A percentile compares a stretch with the other conserved stretches of the same genome.
phyloP scores from a whole-genome alignment of 2,797 vertebrate genomes.

The Alauda arvensis region DNA sequence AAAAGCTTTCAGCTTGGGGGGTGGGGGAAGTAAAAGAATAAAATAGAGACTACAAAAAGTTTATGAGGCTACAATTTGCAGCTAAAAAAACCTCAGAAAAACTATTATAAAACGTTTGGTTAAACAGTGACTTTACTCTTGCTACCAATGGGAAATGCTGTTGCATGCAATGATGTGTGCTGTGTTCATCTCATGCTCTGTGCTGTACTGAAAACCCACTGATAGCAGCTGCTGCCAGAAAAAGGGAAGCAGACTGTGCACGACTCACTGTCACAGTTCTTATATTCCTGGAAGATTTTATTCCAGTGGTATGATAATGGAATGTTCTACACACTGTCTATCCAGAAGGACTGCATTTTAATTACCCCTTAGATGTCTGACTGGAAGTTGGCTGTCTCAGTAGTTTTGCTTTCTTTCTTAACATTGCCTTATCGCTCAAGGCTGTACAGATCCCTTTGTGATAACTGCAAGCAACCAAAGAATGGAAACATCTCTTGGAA shows the following conservation, averaged over 20 bases:
- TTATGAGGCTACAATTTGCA: not conserved
- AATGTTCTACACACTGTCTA: not conserved
- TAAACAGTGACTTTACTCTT: not conserved
- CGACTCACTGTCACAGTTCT: conserved; percentile 10
- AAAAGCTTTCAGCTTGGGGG: not conserved
- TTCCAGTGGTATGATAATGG: conserved; percentile 20
- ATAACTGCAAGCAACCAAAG: conserved; percentile 47
- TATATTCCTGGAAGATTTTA: conserved; percentile 29
- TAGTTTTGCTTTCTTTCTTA: conserved; percentile 40
- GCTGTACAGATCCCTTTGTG: conserved; percentile 20
- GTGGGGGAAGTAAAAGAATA: too few species aligned
- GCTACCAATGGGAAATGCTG: not conserved
- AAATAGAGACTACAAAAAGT: not conserved
- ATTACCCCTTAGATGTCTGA: conserved; percentile 45
- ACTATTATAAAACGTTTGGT: not conserved
- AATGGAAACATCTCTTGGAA: conserved; percentile 48
- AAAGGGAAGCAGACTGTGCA: not conserved
- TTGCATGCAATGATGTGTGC: not conserved
- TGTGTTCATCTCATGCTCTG: not conserved
- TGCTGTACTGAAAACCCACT: not conserved
- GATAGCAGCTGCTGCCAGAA: not conserved
- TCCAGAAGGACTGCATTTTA: conserved; percentile 48
- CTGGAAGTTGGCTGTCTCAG: conserved; percentile 43
- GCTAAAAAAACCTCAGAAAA: not conserved
- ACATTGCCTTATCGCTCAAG: conserved; percentile 47